Evolutionary conservation across 1,140 invertebrate genomes (phyloP).

Genomic region (Telenomus remus): DNA sequence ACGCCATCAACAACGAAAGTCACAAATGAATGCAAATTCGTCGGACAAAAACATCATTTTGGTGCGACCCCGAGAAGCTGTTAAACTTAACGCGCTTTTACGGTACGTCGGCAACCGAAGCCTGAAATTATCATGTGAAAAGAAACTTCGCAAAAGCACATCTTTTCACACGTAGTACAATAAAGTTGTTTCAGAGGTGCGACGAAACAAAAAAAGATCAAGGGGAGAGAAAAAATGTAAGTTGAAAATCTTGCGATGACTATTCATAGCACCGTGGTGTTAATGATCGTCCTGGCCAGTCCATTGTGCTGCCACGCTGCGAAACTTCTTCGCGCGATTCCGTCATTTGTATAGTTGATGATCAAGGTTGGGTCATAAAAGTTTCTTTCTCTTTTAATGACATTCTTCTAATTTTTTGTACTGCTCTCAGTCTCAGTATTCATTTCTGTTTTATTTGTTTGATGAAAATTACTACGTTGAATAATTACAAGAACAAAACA

Average conservation of each 20-base stretch:
- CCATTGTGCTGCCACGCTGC: conserved; percentile 30
- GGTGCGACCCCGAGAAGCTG: neutral
- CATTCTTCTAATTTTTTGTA: conserved; percentile 1
- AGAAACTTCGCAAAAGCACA: conserved; percentile 17
- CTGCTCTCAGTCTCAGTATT: neutral
- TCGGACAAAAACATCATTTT: neutral
- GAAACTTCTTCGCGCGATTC: conserved; percentile 43
- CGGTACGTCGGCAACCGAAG: neutral
- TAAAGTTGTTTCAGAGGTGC: conserved; percentile 36
- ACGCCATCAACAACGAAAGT: too few species aligned
- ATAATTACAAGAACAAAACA: conserved; percentile 39
- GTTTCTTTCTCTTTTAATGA: conserved; percentile 69
- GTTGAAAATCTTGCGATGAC: conserved; percentile 49
- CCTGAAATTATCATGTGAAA: conserved; percentile 31
- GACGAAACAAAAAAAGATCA: conserved; percentile 5
- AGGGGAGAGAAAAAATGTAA: neutral
- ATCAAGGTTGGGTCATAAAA: conserved; percentile 35
- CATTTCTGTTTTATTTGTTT: neutral
- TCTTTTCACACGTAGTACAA: conserved; percentile 40
- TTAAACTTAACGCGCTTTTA: conserved; percentile 1
- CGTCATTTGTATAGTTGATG: conserved; percentile 45
- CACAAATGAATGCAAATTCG: too few species aligned
- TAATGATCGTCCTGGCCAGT: conserved; percentile 59
- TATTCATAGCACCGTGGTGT: conserved; percentile 56
- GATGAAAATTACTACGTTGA: neutral